Conservation (phyloP, 2,113 vertebrate species). For the Murina feae region DNA sequence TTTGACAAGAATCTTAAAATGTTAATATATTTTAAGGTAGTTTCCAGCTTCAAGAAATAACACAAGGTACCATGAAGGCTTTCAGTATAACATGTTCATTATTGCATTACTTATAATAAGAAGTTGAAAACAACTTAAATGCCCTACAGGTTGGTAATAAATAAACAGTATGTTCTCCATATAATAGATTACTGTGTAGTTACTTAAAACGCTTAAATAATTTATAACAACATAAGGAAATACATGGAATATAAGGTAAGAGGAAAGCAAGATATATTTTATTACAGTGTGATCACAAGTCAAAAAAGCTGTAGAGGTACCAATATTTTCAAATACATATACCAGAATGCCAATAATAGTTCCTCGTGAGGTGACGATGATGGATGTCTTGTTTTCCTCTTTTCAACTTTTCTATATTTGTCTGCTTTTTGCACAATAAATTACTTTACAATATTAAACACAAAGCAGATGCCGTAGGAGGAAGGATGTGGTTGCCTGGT, state of each 20-base stretch:
- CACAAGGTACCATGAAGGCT: background rate
- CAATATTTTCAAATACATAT: background rate
- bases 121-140: background rate
- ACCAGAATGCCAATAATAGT: background rate
- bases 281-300: background rate
- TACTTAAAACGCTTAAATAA: background rate
- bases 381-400: background rate
- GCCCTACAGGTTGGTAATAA: background rate
- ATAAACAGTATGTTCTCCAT: background rate
- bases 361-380: background rate
- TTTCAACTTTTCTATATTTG: background rate
- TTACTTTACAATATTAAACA: background rate
- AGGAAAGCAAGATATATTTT: background rate
- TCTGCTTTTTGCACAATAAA: background rate
- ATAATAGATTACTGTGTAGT: background rate
- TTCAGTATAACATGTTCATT: background rate
- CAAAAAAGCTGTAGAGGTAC: background rate
- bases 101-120: slow-evolving; percentile 17
- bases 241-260: background rate
- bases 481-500: background rate
- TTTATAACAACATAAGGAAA: background rate
- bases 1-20: slow-evolving; percentile 5
- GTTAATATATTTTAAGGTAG: background rate
- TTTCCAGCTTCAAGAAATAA: slow-evolving; percentile 4
- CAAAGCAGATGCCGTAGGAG: background rate